Evolutionary conservation across 2,113 vertebrate genomes (phyloP).

Genomic region (Zapornia atra): DNA sequence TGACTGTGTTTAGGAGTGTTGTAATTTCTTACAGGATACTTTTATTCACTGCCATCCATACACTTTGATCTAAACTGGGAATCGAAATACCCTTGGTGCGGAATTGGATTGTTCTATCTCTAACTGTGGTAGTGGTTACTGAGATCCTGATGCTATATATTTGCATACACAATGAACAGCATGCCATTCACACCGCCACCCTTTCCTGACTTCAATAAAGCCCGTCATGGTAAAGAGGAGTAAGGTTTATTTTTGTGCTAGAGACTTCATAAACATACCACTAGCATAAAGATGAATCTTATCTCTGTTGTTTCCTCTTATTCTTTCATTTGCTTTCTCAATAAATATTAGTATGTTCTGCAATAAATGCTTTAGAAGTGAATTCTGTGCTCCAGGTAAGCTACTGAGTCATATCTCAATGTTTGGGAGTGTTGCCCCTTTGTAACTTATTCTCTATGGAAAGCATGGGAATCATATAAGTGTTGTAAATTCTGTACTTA

Average conservation of each 20-base stretch:
- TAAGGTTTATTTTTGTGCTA: background rate
- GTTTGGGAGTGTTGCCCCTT: background rate
- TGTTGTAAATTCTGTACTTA: background rate
- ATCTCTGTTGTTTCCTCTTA: background rate
- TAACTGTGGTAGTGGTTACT: background rate
- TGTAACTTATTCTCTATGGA: background rate
- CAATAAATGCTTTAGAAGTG: background rate
- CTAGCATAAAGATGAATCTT: background rate
- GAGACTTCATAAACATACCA: background rate
- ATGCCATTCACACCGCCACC: background rate
- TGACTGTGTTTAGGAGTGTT: background rate
- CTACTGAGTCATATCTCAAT: background rate
- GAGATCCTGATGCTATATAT: background rate
- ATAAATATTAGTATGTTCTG: background rate
- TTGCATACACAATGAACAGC: background rate
- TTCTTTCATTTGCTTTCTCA: background rate
- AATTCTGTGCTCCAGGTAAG: background rate
- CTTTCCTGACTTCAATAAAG: background rate
- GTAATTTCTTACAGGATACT: background rate
- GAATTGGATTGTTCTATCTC: background rate
- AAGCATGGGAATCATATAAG: background rate
- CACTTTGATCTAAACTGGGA: background rate
- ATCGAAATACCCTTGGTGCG: background rate
- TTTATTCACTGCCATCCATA: background rate
- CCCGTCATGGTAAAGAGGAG: background rate